phyloP scores from a whole-genome alignment of 64 coral and sea anemone genomes.

The Stichodactyla helianthus region DNA sequence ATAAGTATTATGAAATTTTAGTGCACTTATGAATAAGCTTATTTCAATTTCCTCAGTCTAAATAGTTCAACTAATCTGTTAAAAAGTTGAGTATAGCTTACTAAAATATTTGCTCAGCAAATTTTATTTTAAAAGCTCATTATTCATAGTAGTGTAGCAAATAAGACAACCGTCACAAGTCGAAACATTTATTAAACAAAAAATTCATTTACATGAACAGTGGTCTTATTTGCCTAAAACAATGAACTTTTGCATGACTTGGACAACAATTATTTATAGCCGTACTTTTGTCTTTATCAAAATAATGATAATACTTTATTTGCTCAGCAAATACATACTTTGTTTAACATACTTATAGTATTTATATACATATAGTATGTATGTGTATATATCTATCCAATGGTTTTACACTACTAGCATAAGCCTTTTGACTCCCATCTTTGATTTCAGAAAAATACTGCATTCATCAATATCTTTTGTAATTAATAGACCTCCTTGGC shows the following conservation, averaged over 20 bases:
- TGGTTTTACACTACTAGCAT: neutral
- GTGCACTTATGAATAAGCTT: neutral
- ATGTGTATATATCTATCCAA: neutral
- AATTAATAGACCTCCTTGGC: no score
- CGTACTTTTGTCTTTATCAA: neutral
- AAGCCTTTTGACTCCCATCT: neutral
- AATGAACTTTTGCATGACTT: neutral
- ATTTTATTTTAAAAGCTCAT: neutral
- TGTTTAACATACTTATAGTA: neutral
- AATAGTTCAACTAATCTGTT: neutral
- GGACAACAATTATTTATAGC: neutral
- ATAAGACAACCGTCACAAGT: no score
- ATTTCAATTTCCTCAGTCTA: neutral
- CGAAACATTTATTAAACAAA: no score
- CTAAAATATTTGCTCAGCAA: neutral
- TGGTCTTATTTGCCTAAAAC: neutral
- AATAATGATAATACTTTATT: slow-evolving; percentile 22
- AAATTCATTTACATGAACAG: neutral
- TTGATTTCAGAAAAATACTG: no score
- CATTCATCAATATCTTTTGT: no score
- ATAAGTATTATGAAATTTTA: no score
- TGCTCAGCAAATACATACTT: slow-evolving; percentile 12
- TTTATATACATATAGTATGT: neutral
- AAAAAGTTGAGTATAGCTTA: neutral
- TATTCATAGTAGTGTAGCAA: no score